A percentile compares a stretch with the other conserved stretches of the same genome.
Evolutionary conservation across 64 coral and sea anemone genomes (phyloP).

Genomic region (Montipora efflorescens): DNA sequence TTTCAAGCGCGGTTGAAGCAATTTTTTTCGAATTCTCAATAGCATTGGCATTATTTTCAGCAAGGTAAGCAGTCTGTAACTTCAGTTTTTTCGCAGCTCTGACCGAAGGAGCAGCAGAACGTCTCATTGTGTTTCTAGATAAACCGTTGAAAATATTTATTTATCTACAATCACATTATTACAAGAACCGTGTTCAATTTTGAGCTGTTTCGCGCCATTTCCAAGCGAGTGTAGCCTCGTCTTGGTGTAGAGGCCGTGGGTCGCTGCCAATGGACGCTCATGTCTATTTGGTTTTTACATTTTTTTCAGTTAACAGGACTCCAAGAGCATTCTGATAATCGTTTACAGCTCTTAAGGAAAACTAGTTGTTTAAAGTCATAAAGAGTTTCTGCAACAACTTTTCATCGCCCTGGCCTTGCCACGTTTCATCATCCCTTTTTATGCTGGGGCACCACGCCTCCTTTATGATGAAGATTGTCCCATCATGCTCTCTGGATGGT

Average conservation of each 20-base stretch:
- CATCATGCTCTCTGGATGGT: constrained; percentile 25
- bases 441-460: constrained; percentile 18
- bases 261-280: no score
- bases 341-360: neutral
- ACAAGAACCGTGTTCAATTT: neutral
- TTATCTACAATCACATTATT: neutral
- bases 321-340: neutral
- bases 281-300: no score
- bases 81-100: constrained; percentile 86
- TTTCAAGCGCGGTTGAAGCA: neutral
- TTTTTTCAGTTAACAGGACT: no score
- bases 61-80: constrained; percentile 70
- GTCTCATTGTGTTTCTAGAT: constrained; percentile 52
- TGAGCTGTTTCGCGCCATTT: constrained; percentile 27
- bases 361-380: neutral
- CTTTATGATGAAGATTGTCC: constrained; percentile 27
- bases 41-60: neutral
- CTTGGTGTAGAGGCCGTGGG: neutral
- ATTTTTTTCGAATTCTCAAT: neutral
- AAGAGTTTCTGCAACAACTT: no score
- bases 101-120: constrained; percentile 88
- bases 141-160: neutral
- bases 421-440: no score
- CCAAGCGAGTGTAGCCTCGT: constrained; percentile 14
- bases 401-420: no score